A percentile compares a stretch with the other conserved stretches of the same genome.
These are phyloP conservation scores for Montipora capricornis DNA, from an alignment of 64 coral and sea anemone genomes.

Conservation along the genomic window DNA sequence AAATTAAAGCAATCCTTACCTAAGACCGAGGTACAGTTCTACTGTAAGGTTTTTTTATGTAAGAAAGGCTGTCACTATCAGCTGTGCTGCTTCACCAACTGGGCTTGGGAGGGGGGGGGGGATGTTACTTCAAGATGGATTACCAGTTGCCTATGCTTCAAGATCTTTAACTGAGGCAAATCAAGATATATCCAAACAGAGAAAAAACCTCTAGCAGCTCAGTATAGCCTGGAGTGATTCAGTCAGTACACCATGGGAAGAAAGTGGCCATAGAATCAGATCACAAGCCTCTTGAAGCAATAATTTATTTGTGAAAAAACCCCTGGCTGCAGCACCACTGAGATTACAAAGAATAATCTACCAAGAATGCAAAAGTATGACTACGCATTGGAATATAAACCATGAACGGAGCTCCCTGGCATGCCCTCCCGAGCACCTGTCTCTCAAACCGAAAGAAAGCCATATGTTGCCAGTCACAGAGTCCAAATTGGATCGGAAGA, in stretches of 20 bases:
- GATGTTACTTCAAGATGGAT: slow-evolving; percentile 43
- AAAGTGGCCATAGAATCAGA: slow-evolving; percentile 41
- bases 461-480: no score
- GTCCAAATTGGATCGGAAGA: no score
- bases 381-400: slow-evolving; percentile 54
- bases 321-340: slow-evolving; percentile 35
- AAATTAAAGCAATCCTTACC: slow-evolving; percentile 56
- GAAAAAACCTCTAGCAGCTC: slow-evolving; percentile 38
- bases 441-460: background rate
- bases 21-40: background rate
- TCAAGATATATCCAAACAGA: slow-evolving; percentile 50
- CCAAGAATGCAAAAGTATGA: slow-evolving; percentile 59
- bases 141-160: slow-evolving; percentile 64
- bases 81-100: slow-evolving; percentile 51
- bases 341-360: slow-evolving; percentile 62
- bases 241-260: slow-evolving; percentile 47
- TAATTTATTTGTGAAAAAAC: slow-evolving; percentile 46
- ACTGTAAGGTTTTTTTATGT: slow-evolving; percentile 22
- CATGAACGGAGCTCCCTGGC: slow-evolving; percentile 46
- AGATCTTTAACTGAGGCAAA: slow-evolving; percentile 35
- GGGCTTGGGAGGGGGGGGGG: background rate
- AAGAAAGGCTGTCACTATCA: slow-evolving; percentile 6
- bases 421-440: slow-evolving; percentile 50
- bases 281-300: background rate
- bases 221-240: background rate